Evolutionary conservation across 2,113 vertebrate species (phyloP).

Genomic region (Cyanoramphus novaezelandiae): DNA sequence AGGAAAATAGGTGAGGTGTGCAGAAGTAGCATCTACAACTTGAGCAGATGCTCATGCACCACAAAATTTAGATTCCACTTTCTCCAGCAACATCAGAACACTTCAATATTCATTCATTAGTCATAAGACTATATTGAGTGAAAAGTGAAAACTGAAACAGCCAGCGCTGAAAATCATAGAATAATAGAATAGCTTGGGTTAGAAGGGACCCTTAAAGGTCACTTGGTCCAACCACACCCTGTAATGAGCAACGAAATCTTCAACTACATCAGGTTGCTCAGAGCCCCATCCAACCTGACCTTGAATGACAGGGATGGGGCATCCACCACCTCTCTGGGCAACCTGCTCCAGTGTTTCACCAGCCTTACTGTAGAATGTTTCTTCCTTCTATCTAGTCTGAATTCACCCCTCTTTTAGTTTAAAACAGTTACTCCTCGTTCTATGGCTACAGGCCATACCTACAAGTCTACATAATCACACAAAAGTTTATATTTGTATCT

Average conservation of each 20-base stretch:
- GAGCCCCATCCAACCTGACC: neutral
- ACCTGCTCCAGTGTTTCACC: neutral
- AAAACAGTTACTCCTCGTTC: rapidly evolving
- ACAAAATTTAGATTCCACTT: neutral
- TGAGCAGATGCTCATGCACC: neutral
- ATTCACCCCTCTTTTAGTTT: neutral
- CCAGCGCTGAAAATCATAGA: neutral
- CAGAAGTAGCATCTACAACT: neutral
- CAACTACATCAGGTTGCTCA: neutral
- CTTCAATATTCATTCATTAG: neutral
- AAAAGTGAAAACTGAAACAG: neutral
- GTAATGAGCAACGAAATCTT: neutral
- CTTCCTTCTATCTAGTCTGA: neutral
- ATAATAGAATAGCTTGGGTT: neutral
- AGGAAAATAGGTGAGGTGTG: neutral
- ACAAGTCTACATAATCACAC: neutral
- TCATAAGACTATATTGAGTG: neutral
- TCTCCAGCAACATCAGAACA: neutral
- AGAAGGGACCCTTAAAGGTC: neutral
- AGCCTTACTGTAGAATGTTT: neutral
- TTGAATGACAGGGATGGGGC: neutral
- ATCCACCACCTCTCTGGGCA: neutral
- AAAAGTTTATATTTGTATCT: neutral
- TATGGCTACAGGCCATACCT: neutral
- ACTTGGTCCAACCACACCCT: neutral